Evolutionary conservation across 2,888 invertebrate genomes (phyloP), one percentile per base, ranked within the genome.

Genomic region (Drosophila gaucha): DNA sequence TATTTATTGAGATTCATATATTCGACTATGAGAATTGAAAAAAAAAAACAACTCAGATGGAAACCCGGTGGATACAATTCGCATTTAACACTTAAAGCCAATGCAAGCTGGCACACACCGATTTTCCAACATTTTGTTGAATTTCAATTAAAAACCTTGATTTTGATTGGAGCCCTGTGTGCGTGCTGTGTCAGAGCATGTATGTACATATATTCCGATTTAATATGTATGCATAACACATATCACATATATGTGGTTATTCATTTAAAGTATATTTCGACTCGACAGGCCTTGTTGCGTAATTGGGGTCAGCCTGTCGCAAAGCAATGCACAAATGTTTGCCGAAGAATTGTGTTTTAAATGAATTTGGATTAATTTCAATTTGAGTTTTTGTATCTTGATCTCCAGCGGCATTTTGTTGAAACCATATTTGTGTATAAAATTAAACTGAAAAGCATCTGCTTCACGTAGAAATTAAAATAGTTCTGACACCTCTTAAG

Each of bases 81-180:
- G 12, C 31, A 31, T 54, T 63, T 60, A 35, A 39, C 39, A 47
- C 44, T 36, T 22, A 57, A 35, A 64, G 38, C 55, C 41, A 58
- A 64, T 26, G 44, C 64, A 58, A 6, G 6, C 6, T 38, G 20
- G 12, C n/a, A 22, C 30, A 10, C 24, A n/a, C 20, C 16, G 24
- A 67, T 49, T 18, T 20, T 24, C 8, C 39, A 18, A 20, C 54
- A 59, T 88, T 88, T 79, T 83, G 74, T 65, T 88, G 76, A 86
- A 73, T 84, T 86, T 88, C 84, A 88, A 84, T 84, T 82, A 84
- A 84, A 85, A 78, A 64, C 83, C 83, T 84, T 88, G 88, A 84
- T 88, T 87, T 83, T 76, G 73, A 86, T 78, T 82, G 86, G 68
- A 72, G 59, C 69, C 69, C 70, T 75, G 70, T 71, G 52, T 67